phyloP scores from a whole-genome alignment of 2,113 vertebrate species.

The Tachysurus fulvidraco region DNA sequence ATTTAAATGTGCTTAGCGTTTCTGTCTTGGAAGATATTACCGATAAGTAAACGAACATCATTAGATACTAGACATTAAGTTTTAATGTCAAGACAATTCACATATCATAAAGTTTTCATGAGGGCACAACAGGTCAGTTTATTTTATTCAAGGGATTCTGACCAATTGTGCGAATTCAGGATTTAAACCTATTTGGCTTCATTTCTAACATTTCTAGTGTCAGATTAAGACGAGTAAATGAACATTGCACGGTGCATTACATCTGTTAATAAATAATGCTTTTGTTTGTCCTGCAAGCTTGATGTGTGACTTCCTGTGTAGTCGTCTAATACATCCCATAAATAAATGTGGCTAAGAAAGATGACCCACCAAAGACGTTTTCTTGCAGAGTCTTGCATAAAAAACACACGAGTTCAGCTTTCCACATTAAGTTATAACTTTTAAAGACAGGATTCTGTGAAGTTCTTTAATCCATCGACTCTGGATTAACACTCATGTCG shows the following conservation, averaged over 20 bases:
- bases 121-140: not conserved
- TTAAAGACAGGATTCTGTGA: not conserved
- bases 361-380: not conserved
- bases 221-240: not conserved
- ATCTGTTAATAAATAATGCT: not conserved
- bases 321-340: no score
- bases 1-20: no score
- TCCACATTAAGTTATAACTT: not conserved
- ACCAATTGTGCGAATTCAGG: not conserved
- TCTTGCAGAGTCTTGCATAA: not conserved
- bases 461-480: not conserved
- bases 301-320: no score
- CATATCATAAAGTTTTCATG: not conserved
- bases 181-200: not conserved
- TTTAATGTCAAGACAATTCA: not conserved
- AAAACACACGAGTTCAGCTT: not conserved
- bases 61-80: not conserved
- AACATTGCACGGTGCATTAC: not conserved
- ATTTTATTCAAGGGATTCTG: not conserved
- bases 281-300: not conserved
- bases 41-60: not conserved
- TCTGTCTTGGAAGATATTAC: not conserved
- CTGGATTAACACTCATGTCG: not conserved
- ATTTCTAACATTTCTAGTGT: not conserved
- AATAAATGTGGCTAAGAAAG: not conserved